A percentile compares a stretch with the other conserved stretches of the same genome.
phyloP scores from a whole-genome alignment of 2,113 vertebrate species.

The Etheostoma spectabile region DNA sequence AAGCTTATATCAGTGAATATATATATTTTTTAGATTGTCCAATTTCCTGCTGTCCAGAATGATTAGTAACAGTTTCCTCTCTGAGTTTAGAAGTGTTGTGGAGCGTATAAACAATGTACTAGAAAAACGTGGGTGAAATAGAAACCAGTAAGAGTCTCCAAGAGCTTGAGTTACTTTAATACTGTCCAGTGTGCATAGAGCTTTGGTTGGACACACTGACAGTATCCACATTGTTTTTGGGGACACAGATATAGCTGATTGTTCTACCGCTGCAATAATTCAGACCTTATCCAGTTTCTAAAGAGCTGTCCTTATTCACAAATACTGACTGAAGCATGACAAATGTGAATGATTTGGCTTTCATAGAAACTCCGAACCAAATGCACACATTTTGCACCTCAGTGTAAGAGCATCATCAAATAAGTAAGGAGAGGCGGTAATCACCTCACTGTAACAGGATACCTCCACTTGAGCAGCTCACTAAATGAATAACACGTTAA shows the following conservation, averaged over 20 bases:
- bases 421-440: conserved; percentile 50
- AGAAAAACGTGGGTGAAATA: conserved; percentile 2
- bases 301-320: neutral
- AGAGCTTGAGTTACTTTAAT: neutral
- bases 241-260: neutral
- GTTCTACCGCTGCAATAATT: neutral
- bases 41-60: neutral
- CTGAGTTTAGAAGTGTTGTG: neutral
- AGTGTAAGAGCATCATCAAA: conserved; percentile 7
- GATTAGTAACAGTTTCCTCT: neutral
- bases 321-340: neutral
- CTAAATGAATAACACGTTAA: conserved; percentile 62
- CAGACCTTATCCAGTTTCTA: neutral
- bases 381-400: neutral
- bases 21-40: neutral
- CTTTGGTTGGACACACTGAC: neutral
- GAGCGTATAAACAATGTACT: neutral
- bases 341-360: neutral
- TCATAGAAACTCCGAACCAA: neutral
- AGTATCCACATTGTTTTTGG: neutral
- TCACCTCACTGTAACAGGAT: conserved; percentile 61
- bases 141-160: neutral
- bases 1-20: neutral
- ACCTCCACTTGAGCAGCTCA: conserved; percentile 41
- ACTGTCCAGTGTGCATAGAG: neutral